Percentiles rank a stretch among this genome's conserved stretches.
Evolutionary conservation across 2,113 vertebrate species (phyloP).

Genomic region (Cochlearius cochlearius): DNA sequence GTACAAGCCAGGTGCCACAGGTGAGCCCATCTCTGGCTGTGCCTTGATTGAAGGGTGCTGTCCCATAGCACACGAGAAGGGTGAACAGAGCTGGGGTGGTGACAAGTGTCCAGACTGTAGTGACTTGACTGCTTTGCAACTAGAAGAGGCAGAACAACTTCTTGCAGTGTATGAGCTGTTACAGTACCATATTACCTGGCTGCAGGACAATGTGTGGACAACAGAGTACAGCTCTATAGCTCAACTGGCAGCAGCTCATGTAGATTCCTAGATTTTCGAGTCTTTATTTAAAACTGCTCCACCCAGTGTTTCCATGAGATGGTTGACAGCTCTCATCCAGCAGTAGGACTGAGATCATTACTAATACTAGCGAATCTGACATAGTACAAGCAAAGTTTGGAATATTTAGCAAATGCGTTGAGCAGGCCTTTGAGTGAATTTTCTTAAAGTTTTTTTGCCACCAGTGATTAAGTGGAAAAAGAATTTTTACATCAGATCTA

Average conservation of each 20-base stretch:
- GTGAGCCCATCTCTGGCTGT: neutral
- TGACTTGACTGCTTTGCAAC: neutral
- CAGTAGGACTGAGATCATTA: neutral
- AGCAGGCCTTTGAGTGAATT: neutral
- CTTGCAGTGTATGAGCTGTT: neutral
- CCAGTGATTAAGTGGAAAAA: neutral
- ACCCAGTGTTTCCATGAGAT: neutral
- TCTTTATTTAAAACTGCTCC: neutral
- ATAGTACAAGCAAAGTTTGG: neutral
- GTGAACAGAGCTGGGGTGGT: fast-evolving
- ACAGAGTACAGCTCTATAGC: neutral
- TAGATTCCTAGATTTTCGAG: neutral
- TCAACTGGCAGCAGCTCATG: fast-evolving
- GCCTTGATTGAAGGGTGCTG: neutral
- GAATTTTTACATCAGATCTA: neutral
- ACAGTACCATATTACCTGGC: neutral
- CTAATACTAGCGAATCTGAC: neutral
- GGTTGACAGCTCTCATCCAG: neutral
- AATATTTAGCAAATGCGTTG: neutral
- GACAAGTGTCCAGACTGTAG: neutral
- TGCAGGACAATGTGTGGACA: neutral
- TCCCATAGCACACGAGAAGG: fast-evolving
- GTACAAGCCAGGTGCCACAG: neutral
- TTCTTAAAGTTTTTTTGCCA: neutral
- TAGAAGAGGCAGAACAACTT: neutral